These are phyloP conservation scores for Cromileptes altivelis DNA, from an alignment of 2,113 vertebrate genomes.

Conservation along the genomic window DNA sequence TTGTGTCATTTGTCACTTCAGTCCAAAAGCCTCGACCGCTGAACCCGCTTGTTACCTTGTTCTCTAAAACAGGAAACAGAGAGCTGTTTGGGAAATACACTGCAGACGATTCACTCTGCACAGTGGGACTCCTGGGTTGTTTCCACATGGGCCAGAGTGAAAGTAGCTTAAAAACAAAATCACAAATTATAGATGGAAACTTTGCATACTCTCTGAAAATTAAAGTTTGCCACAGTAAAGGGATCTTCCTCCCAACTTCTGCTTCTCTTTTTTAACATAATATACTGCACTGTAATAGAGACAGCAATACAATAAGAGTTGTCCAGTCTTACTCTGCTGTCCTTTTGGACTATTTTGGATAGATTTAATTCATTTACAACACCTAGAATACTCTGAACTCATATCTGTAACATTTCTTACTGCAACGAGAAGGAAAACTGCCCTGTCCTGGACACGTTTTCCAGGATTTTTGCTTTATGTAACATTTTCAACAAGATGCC, in stretches of 20 bases:
- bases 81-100: conserved; percentile 42
- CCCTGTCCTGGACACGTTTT: neutral
- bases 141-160: neutral
- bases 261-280: conserved; percentile 18
- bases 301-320: neutral
- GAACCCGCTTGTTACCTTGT: conserved; percentile 29
- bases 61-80: conserved; percentile 42
- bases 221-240: neutral
- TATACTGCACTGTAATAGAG: neutral
- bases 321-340: neutral
- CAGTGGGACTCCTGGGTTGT: neutral
- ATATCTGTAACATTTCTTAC: neutral
- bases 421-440: conserved; percentile 4
- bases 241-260: conserved; percentile 26
- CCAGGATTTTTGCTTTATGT: neutral
- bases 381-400: neutral
- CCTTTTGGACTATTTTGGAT: conserved; percentile 1
- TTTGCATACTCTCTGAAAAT: neutral
- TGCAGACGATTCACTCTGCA: neutral
- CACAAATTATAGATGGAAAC: neutral
- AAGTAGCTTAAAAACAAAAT: neutral
- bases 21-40: conserved; percentile 27
- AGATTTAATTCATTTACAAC: neutral
- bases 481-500: conserved; percentile 16
- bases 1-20: conserved; percentile 57